Percentiles rank a stretch among this genome's conserved stretches.
phyloP scores from a whole-genome alignment of 2,113 vertebrate species.

The Ceyx cyanopectus region DNA sequence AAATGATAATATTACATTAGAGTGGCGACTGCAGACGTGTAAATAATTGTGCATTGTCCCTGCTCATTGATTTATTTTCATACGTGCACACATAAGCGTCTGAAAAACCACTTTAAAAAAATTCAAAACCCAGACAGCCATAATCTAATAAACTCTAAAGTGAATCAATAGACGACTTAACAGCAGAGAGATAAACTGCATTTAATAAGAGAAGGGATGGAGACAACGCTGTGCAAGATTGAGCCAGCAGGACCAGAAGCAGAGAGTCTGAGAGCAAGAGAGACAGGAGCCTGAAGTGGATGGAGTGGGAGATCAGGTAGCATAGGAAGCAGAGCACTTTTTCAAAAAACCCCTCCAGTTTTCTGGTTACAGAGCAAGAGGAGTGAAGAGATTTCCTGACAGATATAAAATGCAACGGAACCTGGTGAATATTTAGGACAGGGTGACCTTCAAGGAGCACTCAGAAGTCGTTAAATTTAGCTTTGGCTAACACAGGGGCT shows the following conservation, averaged over 20 bases:
- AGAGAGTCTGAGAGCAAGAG: not conserved
- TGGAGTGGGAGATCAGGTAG: not conserved
- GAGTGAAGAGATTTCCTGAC: not conserved
- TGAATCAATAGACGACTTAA: conserved; percentile 69
- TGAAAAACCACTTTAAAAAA: conserved; percentile 53
- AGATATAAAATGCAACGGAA: not conserved
- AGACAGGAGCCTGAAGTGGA: not conserved
- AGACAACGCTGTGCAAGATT: not conserved
- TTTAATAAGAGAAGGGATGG: conserved; percentile 61
- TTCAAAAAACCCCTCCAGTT: not conserved
- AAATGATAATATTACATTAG: conserved; percentile 68
- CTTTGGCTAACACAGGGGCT: conserved; percentile 17
- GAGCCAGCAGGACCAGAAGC: not conserved
- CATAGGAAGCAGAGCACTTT: not conserved
- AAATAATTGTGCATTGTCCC: conserved; percentile 67
- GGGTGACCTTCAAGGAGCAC: conserved; percentile 24
- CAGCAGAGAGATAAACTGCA: conserved; percentile 60
- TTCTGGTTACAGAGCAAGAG: not conserved
- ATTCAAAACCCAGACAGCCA: conserved; percentile 48
- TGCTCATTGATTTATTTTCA: conserved; percentile 60
- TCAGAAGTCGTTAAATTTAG: conserved; percentile 2
- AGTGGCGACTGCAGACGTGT: conserved; percentile 39
- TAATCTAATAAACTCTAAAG: conserved; percentile 71
- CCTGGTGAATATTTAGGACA: not conserved
- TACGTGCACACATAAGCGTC: not conserved